A percentile compares a stretch with the other conserved stretches of the same genome.
Evolutionary conservation across 2,797 vertebrate genomes (phyloP).

Genomic region (Alosa sapidissima): DNA sequence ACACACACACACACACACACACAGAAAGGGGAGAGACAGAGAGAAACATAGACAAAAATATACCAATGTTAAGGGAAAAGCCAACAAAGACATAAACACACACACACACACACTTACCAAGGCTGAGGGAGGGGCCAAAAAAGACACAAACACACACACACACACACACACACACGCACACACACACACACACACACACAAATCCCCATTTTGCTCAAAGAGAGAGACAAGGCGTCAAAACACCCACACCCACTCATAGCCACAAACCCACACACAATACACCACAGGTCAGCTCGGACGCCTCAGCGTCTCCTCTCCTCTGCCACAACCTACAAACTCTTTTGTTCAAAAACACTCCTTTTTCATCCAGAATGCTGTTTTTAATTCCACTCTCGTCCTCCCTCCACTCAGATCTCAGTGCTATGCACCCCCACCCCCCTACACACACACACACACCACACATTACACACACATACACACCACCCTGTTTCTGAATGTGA

Average conservation of each 20-base stretch:
- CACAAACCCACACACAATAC: neutral
- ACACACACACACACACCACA: no score
- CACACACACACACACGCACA: neutral
- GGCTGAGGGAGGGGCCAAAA: neutral
- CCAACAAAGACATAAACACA: no score
- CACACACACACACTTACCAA: no score
- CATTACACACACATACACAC: no score
- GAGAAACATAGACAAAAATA: neutral
- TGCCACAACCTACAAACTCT: neutral
- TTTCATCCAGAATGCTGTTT: neutral
- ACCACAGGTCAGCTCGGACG: neutral
- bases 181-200: neutral
- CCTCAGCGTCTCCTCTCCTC: neutral
- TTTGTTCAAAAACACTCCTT: neutral
- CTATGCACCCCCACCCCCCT: neutral
- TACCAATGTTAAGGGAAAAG: neutral
- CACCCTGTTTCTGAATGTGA: neutral
- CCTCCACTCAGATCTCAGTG: neutral
- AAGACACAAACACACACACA: neutral
- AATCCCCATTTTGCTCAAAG: neutral
- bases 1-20: neutral
- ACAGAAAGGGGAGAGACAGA: no score
- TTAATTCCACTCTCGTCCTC: neutral
- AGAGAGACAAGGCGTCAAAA: neutral
- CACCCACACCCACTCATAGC: neutral